Conservation (phyloP, 2,888 invertebrate genomes). For the Aethes cnicana region DNA sequence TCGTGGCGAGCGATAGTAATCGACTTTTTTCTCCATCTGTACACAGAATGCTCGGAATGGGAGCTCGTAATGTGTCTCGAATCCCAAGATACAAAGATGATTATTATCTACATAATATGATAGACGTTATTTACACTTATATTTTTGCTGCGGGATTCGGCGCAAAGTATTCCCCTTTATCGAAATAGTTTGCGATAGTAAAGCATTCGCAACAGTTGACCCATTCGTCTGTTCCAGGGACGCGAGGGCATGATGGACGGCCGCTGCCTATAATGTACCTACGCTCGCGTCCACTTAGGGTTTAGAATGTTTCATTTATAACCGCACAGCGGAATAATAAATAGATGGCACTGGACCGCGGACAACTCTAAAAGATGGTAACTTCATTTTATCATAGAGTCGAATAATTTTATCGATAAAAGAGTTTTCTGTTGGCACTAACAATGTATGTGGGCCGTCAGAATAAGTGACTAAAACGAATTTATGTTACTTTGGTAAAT, state of each 20-base stretch:
- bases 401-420: slow-evolving; percentile 9
- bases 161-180: slow-evolving; percentile 47
- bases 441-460: slow-evolving; percentile 50
- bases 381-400: not conserved
- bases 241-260: slow-evolving; percentile 54
- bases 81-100: slow-evolving; percentile 60
- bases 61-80: slow-evolving; percentile 59
- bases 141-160: slow-evolving; percentile 44
- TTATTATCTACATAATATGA: slow-evolving; percentile 64
- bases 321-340: slow-evolving; percentile 2
- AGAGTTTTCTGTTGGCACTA: slow-evolving; percentile 35
- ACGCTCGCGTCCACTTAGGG: slow-evolving; percentile 28
- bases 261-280: slow-evolving; percentile 54
- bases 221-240: slow-evolving; percentile 50
- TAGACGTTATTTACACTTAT: slow-evolving; percentile 51
- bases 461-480: slow-evolving; percentile 31
- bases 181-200: slow-evolving; percentile 47
- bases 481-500: slow-evolving; percentile 50
- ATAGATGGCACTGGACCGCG: not conserved
- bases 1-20: slow-evolving; percentile 76
- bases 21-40: slow-evolving; percentile 73
- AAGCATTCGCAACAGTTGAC: slow-evolving; percentile 63
- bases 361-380: not conserved
- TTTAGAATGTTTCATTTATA: slow-evolving; percentile 19
- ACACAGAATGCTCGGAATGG: slow-evolving; percentile 47